phyloP scores from a whole-genome alignment of 2,113 vertebrate species.

The Laticauda laticaudata region DNA sequence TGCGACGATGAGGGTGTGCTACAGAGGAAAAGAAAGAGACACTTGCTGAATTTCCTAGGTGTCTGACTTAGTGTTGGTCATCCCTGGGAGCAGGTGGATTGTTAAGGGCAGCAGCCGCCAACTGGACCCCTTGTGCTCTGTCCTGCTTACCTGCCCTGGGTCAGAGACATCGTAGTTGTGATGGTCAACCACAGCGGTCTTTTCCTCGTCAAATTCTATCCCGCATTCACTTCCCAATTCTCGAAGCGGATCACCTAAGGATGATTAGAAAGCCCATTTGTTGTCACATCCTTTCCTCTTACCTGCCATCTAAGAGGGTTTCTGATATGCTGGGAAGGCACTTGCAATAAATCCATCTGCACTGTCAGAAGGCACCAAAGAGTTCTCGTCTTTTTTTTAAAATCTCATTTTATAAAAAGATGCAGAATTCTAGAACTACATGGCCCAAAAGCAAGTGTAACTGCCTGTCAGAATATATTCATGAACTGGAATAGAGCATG shows the following conservation, averaged over 20 bases:
- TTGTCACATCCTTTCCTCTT: neutral
- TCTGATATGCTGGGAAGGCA: neutral
- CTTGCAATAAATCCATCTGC: neutral
- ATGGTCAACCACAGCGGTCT: constrained; percentile 94
- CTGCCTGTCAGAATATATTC: too few relatives aligned
- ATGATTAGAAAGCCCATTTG: neutral
- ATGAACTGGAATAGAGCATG: too few relatives aligned
- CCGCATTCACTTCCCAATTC: constrained; percentile 97
- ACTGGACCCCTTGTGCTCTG: neutral
- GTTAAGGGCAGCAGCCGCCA: neutral
- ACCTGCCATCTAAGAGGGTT: neutral
- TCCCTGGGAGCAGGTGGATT: neutral
- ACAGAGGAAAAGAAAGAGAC: neutral
- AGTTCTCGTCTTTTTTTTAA: neutral
- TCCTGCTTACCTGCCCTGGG: constrained; percentile 82
- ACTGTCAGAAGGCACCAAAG: neutral
- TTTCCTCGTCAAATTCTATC: constrained; percentile 98
- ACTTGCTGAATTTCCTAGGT: rapidly evolving
- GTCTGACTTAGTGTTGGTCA: neutral
- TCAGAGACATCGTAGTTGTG: constrained; percentile 94
- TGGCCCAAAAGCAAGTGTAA: neutral
- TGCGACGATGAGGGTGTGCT: constrained; percentile 92
- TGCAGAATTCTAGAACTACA: neutral
- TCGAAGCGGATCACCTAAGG: constrained; percentile 89
- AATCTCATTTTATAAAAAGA: neutral